Base-by-base conservation (phyloP, 2,888 invertebrate species). In the Hipparchia sbordonii region DNA sequence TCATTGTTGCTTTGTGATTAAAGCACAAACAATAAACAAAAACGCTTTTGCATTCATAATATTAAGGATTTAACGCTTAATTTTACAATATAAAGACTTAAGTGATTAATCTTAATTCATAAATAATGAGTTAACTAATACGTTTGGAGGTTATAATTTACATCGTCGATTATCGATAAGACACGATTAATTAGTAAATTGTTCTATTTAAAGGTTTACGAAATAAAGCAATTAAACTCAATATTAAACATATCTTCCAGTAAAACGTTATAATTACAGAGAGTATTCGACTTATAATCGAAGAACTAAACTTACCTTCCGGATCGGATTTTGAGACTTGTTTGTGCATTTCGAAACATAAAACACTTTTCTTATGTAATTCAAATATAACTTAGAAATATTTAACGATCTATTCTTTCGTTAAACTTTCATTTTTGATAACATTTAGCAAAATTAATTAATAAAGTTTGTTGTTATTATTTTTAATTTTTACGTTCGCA, bases 281-380 rank as follows among this genome's bases (percentile, higher is more conserved):
- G n/a, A 13, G n/a, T 23, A 12, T 51, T 63, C n/a, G 12, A 6
- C 5, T 5, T 10, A 51, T 23, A 65, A 65, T 5, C 33, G 23
- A 33, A 6, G 51, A 13, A 48, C 23, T 51, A 23, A 23, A 52
- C 65, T 65, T 65, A 65, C 65, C 65, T 33, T 52, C 65, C 33
- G 65, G 23, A 48, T 45, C 45, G 7, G 48, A 3, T 51, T 13
- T 48, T 9, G 63, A 63, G 48, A 33, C 52, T 65, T 52, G 12
- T 33, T 33, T 65, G n/a, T 33, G 2, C 65, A 65, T 65, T 65
- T 52, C 52, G 6, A 33, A 65, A 65, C 65, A 65, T 52, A 33
- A 33, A 13, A 23, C 51, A 33, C 51, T 52, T 52, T 52, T 33
- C 9, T 33, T 52, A 23, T 8, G 33, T 23, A 5, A 8, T 13